Conservation (phyloP, 2,888 invertebrate species). For the Globia sparganii region DNA sequence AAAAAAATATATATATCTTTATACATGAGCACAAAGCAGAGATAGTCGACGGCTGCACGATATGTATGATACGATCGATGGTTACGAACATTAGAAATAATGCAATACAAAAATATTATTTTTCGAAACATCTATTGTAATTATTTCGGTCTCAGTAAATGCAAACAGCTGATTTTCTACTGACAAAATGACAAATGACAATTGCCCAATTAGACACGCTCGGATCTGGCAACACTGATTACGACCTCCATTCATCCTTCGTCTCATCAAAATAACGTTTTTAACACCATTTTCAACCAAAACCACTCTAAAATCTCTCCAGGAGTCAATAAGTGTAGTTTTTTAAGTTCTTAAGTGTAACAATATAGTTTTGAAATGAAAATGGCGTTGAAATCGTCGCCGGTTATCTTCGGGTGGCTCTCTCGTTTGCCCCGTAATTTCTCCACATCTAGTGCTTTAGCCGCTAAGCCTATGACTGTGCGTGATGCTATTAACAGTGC, state of each 20-base stretch:
- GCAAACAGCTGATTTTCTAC: background rate
- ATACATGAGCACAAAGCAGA: too few species aligned
- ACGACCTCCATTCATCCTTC: constrained; percentile 90
- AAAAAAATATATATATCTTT: too few species aligned
- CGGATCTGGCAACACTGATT: constrained; percentile 22
- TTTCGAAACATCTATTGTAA: background rate
- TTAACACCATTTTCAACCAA: constrained; percentile 79
- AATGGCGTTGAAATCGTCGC: constrained; percentile 89
- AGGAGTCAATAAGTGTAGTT: constrained; percentile 69
- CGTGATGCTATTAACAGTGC: constrained; percentile 99
- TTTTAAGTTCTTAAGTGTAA: constrained; percentile 69
- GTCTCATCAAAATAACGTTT: constrained; percentile 72
- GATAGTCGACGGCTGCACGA: too few species aligned
- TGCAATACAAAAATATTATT: background rate
- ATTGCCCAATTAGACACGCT: background rate
- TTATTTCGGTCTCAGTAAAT: background rate
- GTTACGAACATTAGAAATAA: background rate
- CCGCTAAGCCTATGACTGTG: constrained; percentile 95
- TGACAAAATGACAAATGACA: too few species aligned
- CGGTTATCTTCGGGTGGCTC: constrained; percentile 80
- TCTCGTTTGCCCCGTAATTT: constrained; percentile 82
- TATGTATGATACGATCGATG: fast-evolving
- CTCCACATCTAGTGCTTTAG: constrained; percentile 82
- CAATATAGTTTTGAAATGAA: constrained; percentile 69
- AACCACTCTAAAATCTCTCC: constrained; percentile 67